phyloP scores from a whole-genome alignment of 2,113 vertebrate genomes.

The Monarcha castaneiventris region DNA sequence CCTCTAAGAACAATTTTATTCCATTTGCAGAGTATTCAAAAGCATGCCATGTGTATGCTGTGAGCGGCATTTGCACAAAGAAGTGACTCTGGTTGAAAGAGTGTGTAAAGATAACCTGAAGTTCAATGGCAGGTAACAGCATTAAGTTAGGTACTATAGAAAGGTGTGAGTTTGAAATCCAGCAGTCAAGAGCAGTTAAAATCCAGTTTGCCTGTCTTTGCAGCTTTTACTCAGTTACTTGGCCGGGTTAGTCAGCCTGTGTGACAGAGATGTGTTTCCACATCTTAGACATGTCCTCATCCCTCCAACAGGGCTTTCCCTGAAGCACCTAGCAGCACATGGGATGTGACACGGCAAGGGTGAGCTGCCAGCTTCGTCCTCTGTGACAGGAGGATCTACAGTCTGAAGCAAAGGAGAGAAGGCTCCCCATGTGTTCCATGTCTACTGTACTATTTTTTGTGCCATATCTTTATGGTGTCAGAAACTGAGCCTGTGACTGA shows the following conservation, averaged over 20 bases:
- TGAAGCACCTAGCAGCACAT: not conserved
- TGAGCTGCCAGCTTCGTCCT: not conserved
- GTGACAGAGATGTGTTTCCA: not conserved
- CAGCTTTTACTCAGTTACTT: not conserved
- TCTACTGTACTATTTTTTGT: not conserved
- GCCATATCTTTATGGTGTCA: not conserved
- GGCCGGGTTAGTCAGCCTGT: not conserved
- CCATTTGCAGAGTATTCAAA: not conserved
- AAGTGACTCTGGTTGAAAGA: not conserved
- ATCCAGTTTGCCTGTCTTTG: not conserved
- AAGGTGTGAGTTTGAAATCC: not conserved
- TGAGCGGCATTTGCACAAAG: not conserved
- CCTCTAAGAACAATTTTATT: not conserved
- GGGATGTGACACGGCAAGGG: not conserved
- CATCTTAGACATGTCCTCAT: not conserved
- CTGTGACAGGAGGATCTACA: rapidly evolving
- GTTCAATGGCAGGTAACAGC: not conserved
- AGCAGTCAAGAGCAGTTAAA: not conserved
- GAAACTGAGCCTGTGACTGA: not conserved
- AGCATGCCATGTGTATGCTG: not conserved
- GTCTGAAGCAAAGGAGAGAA: not conserved
- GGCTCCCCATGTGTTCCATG: rapidly evolving
- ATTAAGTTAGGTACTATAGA: not conserved
- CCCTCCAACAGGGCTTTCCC: not conserved
- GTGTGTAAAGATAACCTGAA: not conserved